Evolutionary conservation across 2,797 vertebrate species (phyloP), one percentile per base, ranked within the genome.

Genomic region (Enteromius unitaeniatus): DNA sequence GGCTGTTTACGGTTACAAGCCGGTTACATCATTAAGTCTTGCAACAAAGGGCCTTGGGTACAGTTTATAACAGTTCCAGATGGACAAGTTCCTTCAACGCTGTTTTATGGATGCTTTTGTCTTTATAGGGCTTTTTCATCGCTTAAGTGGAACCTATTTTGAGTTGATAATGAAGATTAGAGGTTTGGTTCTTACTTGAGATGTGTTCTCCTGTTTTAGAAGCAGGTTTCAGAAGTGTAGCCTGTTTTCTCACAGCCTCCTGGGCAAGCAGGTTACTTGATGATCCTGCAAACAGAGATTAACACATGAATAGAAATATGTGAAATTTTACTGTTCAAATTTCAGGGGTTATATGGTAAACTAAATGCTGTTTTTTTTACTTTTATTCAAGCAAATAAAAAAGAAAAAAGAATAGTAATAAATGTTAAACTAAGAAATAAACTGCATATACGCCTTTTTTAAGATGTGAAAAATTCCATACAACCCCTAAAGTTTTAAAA

Each of bases 181-280:
- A 69, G 26, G 62, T 80, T 72, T 40, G 53, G 65, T 31, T 64
- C 92, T 92, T 92, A 95, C 95, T 93, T 6, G 93, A 92, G 51
- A 89, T 42, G 0, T 89, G 1, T 65, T 95, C 91, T 1, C 89
- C 78, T 34, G 94, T 87, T 82, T 88, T 95, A 67, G 93, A 82
- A 0, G 75, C 68, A 62, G 93, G 91, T 10, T 94, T 94, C 23
- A 92, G 93, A 6, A 94, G 85, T 3, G 85, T 82, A 9, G 93
- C 76, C 6, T 42, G 88, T 86, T 96, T 95, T 88, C 87, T 93
- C 0, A 92, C 15, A 0, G 94, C 88, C n/a, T 96, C 95, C 78
- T 95, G 93, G 76, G 92, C 89, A 47, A 93, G 89, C 17, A 93
- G 86, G 78, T 86, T 86, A 82, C 94, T 78, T 21, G 82, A 72